Base-by-base conservation (phyloP, 30 jellyfish, hydroid and myxozoan species). In the Aurelia coerulea region DNA sequence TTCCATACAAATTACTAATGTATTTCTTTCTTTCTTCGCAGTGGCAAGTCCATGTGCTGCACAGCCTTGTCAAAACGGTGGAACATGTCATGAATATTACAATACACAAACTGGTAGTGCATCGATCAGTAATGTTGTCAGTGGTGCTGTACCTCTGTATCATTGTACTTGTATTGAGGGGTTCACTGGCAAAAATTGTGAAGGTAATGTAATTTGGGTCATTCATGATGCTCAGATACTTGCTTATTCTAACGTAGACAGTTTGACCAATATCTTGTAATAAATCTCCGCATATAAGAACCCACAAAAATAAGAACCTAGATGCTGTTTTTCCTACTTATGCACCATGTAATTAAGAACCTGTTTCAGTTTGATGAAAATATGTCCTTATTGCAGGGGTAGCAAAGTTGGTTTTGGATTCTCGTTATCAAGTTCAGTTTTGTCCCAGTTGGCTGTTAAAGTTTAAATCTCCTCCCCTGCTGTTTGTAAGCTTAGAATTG, bases 11-110 rank as follows among this genome's bases (percentile, higher is more conserved):
- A 2, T 46, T 46, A 4, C 12, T 46, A 1, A 46, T 9, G 1
- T 46, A 6, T 46, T 46, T 46, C 56, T 2, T 0, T 9, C 8
- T 67, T 85, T 13, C 23, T 23, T 81, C 65, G 19, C 80, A 95
- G 99, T 90, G 96, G 99, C 97, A 64, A 95, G 99, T 49, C 99
- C 99, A 11, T 95, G 99, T 72, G 99, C 97, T 65, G 96, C 99
- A 9, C 99, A 90, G 91, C 99, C 99, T 2, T 95, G 99, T 68
- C 90, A 90, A 17, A 95, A 95, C 66, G 99, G 99, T 34, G 99
- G 99, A 29, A 90, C 98, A 49, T 95, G 99, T 59, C 95, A 90
- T 62, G 99, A 95, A 66, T 95, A 95, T 52, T 88, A 90, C 90
- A 90, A 89, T 68, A 92, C 96, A 32, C 98, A 86, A 35, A 88